These are phyloP conservation scores for Noctua janthe DNA, from an alignment of 2,888 invertebrate genomes.

Conservation along the genomic window DNA sequence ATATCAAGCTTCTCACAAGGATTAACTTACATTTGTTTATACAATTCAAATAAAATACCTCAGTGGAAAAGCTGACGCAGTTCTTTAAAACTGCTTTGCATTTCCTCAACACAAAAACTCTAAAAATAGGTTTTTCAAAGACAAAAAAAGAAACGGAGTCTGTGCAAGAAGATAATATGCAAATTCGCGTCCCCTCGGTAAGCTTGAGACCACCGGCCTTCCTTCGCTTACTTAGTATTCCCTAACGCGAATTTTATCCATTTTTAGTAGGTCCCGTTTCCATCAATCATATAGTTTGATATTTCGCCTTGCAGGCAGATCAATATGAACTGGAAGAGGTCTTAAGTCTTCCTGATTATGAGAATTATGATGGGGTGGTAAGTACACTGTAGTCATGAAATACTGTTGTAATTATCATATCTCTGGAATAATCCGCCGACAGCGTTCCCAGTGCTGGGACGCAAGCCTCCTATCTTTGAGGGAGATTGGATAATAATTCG, in stretches of 20 bases:
- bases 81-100: background rate
- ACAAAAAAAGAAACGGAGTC: constrained; percentile 32
- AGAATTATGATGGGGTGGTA: background rate
- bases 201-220: constrained; percentile 27
- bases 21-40: background rate
- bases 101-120: constrained; percentile 12
- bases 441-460: background rate
- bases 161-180: constrained; percentile 52
- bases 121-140: constrained; percentile 8
- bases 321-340: constrained; percentile 35
- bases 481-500: background rate
- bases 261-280: constrained; percentile 51
- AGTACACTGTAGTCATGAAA: background rate
- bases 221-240: constrained; percentile 26
- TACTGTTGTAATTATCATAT: background rate
- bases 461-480: background rate
- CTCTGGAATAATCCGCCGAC: background rate
- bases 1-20: background rate
- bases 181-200: constrained; percentile 34
- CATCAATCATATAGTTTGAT: constrained; percentile 60
- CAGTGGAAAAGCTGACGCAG: background rate
- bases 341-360: background rate
- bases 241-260: constrained; percentile 53
- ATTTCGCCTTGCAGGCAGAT: constrained; percentile 29
- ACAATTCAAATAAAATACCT: background rate